Base-by-base conservation (phyloP, 2,797 vertebrate species). In the Anolis apletophallus region DNA sequence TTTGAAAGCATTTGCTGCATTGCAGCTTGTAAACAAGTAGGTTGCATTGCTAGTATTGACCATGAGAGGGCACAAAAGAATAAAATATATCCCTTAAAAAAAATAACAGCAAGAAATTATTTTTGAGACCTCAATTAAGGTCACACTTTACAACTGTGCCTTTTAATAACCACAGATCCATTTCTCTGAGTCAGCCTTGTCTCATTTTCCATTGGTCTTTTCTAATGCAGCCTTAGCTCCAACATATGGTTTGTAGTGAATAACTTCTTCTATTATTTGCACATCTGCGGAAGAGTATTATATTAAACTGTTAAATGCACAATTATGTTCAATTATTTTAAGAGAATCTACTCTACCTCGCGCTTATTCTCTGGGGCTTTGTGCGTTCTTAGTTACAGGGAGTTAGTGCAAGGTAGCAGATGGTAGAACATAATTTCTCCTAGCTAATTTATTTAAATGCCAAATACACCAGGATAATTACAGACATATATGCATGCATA, bases 291-390 rank as follows among this genome's bases (percentile, higher is more conserved):
- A 96, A 89, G 94, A 96, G 95, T 96, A 96, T 95, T 95, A 95
- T 0, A 40, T 95, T 94, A 94, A 95, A 95, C 93, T 88, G 90
- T 96, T 95, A 95, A 95, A 96, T 94, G 95, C 93, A 92, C 92
- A 94, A 96, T 97, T 97, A 96, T 94, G 92, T 96, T 96, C 95
- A 96, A 96, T 97, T 96, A 96, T 95, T 95, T 95, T 93, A 96
- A 96, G 94, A 93, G 94, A 93, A 96, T 95, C 93, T 95, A 93
- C 96, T 96, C 94, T 94, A 94, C 83, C 32, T 95, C 93, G 94
- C 93, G 87, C 92, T 90, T 94, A 94, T 95, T 94, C 96, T 96
- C 95, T 88, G 94, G 95, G 96, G 95, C 84, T 93, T 93, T 79
- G 74, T 71, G 73, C 69, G 90, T 95, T 94, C 95, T 96, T 95